phyloP scores from a whole-genome alignment of 2,797 vertebrate species.

The Manis crassicaudata region DNA sequence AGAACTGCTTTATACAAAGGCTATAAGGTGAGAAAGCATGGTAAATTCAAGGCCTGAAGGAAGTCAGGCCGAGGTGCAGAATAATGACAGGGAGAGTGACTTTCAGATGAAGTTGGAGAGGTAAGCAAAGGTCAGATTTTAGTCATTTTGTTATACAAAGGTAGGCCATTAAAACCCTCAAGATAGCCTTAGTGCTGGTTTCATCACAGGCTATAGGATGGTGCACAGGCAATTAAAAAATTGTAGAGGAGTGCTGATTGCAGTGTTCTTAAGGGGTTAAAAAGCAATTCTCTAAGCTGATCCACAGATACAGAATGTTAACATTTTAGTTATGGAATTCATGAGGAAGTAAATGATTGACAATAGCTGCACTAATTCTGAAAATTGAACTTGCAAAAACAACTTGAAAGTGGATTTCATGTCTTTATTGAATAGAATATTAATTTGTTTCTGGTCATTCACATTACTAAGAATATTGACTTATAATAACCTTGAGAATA shows the following conservation, averaged over 20 bases:
- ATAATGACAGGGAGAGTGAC: background rate
- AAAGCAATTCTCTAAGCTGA: conserved; percentile 13
- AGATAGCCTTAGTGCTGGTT: background rate
- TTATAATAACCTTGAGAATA: background rate
- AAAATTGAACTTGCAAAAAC: background rate
- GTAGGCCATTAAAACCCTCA: background rate
- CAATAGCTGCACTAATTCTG: background rate
- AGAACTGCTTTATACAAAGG: background rate
- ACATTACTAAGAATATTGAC: background rate
- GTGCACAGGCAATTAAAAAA: background rate
- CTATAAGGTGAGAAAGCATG: background rate
- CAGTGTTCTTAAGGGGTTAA: background rate
- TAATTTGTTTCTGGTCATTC: conserved; percentile 1
- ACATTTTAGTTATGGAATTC: background rate
- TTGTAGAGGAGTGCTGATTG: background rate
- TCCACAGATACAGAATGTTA: background rate
- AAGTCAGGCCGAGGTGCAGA: background rate
- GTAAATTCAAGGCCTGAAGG: background rate
- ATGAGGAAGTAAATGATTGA: background rate
- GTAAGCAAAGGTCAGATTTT: background rate
- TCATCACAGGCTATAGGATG: background rate
- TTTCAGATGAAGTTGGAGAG: conserved; percentile 18
- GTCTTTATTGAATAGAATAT: background rate
- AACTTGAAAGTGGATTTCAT: background rate
- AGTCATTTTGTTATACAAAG: background rate